Percentiles rank a stretch among this genome's conserved stretches.
phyloP scores from a whole-genome alignment of 2,888 invertebrate species.

The Pterostichus madidus region DNA sequence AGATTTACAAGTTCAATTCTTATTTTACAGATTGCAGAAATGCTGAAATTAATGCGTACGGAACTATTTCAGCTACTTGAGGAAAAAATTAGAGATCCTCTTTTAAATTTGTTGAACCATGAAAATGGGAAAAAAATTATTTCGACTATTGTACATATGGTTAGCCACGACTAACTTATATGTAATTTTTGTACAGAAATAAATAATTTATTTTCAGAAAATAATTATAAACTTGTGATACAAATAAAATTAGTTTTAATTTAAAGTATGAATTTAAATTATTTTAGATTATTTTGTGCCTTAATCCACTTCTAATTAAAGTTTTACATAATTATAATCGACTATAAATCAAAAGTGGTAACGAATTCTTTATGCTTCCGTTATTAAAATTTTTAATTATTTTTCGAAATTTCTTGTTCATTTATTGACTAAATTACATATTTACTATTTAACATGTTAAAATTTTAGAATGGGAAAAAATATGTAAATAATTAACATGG shows the following conservation, averaged over 20 bases:
- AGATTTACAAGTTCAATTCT: too few relatives aligned
- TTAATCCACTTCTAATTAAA: too few relatives aligned
- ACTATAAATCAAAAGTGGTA: too few relatives aligned
- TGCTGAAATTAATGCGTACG: slow-evolving; percentile 87
- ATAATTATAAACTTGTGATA: slow-evolving; percentile 33
- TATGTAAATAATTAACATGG: too few relatives aligned
- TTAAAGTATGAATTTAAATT: not conserved
- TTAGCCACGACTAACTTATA: slow-evolving; percentile 79
- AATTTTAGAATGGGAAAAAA: too few relatives aligned
- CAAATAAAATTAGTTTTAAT: slow-evolving; percentile 29
- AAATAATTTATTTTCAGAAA: slow-evolving; percentile 41
- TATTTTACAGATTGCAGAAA: slow-evolving; percentile 85
- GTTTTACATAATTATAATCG: too few relatives aligned
- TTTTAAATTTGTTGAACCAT: slow-evolving; percentile 86
- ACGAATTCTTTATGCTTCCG: too few relatives aligned
- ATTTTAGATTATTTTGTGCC: too few relatives aligned
- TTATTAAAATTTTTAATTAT: too few relatives aligned
- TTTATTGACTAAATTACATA: too few relatives aligned
- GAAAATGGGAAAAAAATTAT: slow-evolving; percentile 88
- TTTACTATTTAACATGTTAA: too few relatives aligned
- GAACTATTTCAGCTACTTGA: slow-evolving; percentile 89
- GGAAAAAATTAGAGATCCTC: slow-evolving; percentile 91
- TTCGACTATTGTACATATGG: slow-evolving; percentile 86
- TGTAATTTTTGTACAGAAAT: slow-evolving; percentile 33
- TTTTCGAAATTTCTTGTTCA: too few relatives aligned